Evolutionary conservation across 2,113 vertebrate species (phyloP).

Genomic region (Charina bottae): DNA sequence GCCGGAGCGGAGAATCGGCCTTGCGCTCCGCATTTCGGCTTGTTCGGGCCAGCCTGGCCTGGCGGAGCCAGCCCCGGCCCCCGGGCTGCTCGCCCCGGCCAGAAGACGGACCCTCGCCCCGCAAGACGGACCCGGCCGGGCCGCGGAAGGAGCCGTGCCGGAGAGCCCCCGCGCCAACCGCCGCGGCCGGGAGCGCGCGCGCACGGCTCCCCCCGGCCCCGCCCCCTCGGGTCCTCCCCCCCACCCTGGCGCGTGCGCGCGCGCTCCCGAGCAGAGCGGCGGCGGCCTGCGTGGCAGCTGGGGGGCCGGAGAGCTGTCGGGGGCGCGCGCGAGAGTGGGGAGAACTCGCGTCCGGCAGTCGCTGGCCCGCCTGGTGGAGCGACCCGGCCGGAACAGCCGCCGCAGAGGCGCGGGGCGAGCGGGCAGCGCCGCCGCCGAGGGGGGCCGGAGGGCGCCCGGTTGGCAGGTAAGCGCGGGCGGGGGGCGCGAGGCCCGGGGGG

Average conservation of each 20-base stretch:
- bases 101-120: too few species aligned
- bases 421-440: background rate
- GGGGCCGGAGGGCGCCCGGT: background rate
- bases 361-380: background rate
- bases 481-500: background rate
- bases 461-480: background rate
- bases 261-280: background rate
- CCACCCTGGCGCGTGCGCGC: background rate
- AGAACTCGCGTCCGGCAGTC: too few species aligned
- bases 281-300: slow-evolving; percentile 50
- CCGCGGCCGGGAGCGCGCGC: background rate
- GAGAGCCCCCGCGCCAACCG: background rate
- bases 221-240: too few species aligned
- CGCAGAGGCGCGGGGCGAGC: background rate
- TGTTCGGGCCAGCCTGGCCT: too few species aligned
- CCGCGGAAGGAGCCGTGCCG: too few species aligned
- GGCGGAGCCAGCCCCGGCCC: too few species aligned
- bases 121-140: background rate
- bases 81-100: too few species aligned
- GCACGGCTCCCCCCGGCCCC: background rate
- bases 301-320: background rate
- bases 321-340: slow-evolving; percentile 16
- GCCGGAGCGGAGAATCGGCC: background rate
- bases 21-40: background rate
- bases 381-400: background rate